These are phyloP conservation scores for Pomatorhinus ruficollis DNA, from an alignment of 2,113 vertebrate species.

Conservation along the genomic window DNA sequence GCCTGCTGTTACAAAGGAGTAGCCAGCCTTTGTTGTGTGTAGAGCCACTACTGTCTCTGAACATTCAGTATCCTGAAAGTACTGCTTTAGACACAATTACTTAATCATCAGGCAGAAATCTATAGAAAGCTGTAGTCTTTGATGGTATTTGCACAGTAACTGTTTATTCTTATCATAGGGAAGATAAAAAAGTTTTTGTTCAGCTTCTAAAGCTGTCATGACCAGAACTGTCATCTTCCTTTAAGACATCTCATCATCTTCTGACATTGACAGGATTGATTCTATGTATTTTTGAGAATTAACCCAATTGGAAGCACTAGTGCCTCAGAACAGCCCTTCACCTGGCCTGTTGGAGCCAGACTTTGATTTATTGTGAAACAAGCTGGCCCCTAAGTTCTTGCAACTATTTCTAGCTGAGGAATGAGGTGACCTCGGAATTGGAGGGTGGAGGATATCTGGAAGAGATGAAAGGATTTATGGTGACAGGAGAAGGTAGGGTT, in stretches of 20 bases:
- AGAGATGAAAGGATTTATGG: constrained; percentile 10
- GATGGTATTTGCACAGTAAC: not conserved
- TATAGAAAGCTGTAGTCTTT: not conserved
- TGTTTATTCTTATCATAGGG: not conserved
- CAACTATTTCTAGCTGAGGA: not conserved
- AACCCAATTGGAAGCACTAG: not conserved
- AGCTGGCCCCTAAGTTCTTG: not conserved
- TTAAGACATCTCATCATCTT: not conserved
- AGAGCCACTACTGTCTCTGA: rapidly evolving
- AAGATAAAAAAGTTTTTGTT: not conserved
- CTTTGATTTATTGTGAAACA: not conserved
- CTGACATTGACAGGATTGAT: not conserved
- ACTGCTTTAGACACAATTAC: not conserved
- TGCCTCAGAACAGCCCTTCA: not conserved
- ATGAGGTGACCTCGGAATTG: not conserved
- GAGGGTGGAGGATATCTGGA: not conserved
- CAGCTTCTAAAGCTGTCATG: not conserved
- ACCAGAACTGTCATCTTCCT: not conserved
- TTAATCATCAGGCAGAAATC: not conserved
- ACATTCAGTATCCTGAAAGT: not conserved
- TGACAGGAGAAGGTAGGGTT: not conserved
- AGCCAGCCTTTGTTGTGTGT: not conserved
- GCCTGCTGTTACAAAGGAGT: not conserved
- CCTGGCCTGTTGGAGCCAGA: not conserved
- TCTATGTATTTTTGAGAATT: not conserved